A percentile compares a stretch with the other conserved stretches of the same genome.
These are phyloP conservation scores for Condylura cristata DNA, from an alignment of 2,113 vertebrate species.

Conservation along the genomic window DNA sequence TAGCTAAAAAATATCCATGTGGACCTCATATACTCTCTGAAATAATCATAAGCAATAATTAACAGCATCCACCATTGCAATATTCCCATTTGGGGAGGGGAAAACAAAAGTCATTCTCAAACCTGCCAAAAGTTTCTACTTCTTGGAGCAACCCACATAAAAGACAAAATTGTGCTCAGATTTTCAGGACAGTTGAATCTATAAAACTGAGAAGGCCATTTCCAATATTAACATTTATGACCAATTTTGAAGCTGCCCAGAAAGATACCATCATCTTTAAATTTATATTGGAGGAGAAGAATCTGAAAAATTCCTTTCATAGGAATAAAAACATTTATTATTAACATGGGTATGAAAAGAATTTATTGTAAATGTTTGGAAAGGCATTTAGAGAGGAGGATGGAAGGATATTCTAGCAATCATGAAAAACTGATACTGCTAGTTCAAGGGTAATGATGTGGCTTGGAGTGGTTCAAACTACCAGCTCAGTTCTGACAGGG, in stretches of 20 bases:
- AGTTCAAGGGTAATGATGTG: neutral
- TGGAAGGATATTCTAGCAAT: neutral
- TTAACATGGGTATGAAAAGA: neutral
- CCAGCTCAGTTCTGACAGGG: neutral
- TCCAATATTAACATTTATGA: conserved; percentile 20
- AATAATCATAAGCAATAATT: neutral
- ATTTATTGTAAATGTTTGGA: conserved; percentile 62
- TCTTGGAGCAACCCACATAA: conserved; percentile 60
- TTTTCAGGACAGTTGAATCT: neutral
- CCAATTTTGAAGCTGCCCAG: neutral
- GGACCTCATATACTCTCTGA: neutral
- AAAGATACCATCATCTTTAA: conserved; percentile 12
- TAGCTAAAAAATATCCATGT: neutral
- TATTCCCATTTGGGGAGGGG: neutral
- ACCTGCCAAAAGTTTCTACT: conserved; percentile 59
- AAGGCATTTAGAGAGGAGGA: conserved; percentile 36
- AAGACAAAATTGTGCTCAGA: conserved; percentile 1
- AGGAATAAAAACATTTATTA: conserved; percentile 52
- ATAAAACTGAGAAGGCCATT: neutral
- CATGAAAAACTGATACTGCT: neutral
- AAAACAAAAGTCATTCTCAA: conserved; percentile 54
- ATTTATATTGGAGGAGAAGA: neutral
- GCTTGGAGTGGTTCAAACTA: neutral
- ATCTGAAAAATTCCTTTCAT: conserved; percentile 54
- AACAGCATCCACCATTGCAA: neutral